Evolutionary conservation across 2,888 invertebrate genomes (phyloP), one percentile per base, ranked within the genome.

Genomic region (Eupithecia subfuscata): DNA sequence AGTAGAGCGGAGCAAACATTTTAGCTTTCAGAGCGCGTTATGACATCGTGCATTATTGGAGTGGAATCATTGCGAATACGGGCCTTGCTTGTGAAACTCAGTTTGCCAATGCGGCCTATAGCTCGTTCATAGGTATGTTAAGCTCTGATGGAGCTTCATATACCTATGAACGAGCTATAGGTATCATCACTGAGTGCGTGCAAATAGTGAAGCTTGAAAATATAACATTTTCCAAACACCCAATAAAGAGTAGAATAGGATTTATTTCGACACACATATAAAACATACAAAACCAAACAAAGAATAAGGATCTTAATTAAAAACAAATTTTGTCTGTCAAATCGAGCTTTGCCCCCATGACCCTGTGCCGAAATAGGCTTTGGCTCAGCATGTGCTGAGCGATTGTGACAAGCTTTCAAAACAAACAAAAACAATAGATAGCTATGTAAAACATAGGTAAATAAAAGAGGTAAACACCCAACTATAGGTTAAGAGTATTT

Each of bases 21-120:
- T 60, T 60, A 60, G 60, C 25, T 60, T 60, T 60, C 60, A 60
- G 25, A 60, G 14, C 25, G 60, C 60, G 60, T 25, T 60, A 60
- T 60, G 60, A 60, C 60, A 25, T 60, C 60, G 60, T 60, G 60
- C 25, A 25, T 64, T 64, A 34, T 34, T 64, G 64, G 37, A 68
- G 30, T 68, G 43, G 14, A 68, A 68, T 69, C 69, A 30, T 48
- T 48, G 30, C 16, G 68, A 22, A 43, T 34, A 34, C 30, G 64
- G 30, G 30, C 64, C 34, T 12, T 18, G 18, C 16, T 18, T 64
- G 64, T 64, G 34, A 64, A 64, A 34, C 34, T 34, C 30, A 63
- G 64, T 64, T 34, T 30, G 34, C 22, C 64, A 64, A 11, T 64
- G 64, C 34, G 34, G 11, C 64, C 64, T 34, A 64, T 34, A 34